Conservation (phyloP, 2,113 vertebrate species). For the Sinosuthora webbiana region DNA sequence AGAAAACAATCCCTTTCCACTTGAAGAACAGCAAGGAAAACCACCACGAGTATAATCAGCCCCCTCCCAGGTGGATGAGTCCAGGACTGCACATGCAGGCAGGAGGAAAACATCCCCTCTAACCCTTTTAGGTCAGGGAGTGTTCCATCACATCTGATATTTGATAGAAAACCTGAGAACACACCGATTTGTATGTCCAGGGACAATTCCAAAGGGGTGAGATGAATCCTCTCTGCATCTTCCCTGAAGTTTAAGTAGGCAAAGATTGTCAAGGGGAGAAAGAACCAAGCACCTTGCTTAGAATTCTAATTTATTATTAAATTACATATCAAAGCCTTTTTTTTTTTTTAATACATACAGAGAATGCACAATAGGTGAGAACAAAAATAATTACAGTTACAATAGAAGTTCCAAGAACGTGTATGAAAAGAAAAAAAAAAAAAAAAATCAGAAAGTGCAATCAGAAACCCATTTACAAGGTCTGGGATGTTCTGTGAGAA, state of each 20-base stretch:
- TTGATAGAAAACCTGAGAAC: not conserved
- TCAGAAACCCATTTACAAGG: constrained; percentile 49
- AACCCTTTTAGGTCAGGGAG: not conserved
- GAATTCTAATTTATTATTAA: constrained; percentile 85
- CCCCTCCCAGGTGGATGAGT: not conserved
- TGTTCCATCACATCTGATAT: not conserved
- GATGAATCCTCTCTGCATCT: not conserved
- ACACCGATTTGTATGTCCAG: fast-evolving
- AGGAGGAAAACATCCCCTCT: not conserved
- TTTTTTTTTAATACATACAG: constrained; percentile 72
- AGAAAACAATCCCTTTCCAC: not conserved
- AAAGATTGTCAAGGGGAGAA: not conserved
- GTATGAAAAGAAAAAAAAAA: constrained; percentile 68
- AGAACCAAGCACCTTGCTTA: constrained; percentile 50
- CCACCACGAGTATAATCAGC: not conserved
- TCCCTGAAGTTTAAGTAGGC: not conserved
- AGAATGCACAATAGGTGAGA: constrained; percentile 77
- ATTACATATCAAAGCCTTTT: constrained; percentile 81
- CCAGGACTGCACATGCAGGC: not conserved
- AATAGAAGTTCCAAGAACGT: constrained; percentile 68
- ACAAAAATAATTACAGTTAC: constrained; percentile 80
- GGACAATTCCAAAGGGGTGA: not conserved
- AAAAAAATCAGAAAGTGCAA: constrained; percentile 74
- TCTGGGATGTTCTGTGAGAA: constrained; percentile 39
- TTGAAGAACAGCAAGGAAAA: not conserved